phyloP scores from a whole-genome alignment of 2,888 invertebrate species.

The Vanessa cardui region DNA sequence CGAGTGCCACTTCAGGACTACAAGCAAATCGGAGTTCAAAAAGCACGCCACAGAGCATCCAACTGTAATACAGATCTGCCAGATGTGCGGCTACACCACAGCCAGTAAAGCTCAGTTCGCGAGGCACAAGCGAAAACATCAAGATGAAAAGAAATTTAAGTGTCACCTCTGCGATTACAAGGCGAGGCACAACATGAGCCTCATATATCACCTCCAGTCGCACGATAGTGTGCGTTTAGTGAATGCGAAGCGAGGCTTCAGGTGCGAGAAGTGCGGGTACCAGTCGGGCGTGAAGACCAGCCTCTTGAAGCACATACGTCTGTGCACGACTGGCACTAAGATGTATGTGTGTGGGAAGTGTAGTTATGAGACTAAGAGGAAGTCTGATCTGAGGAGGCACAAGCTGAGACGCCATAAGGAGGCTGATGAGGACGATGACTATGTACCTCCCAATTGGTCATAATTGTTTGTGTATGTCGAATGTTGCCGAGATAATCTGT shows the following conservation, averaged over 20 bases:
- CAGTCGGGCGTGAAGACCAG: slow-evolving; percentile 29
- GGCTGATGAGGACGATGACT: slow-evolving; percentile 7
- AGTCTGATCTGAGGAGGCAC: slow-evolving; percentile 54
- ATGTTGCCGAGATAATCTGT: too few relatives aligned
- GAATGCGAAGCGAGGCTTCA: slow-evolving; percentile 22
- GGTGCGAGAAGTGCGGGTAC: slow-evolving; percentile 46
- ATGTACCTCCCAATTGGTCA: slow-evolving; percentile 20
- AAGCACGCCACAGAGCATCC: slow-evolving; percentile 45
- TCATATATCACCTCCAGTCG: slow-evolving; percentile 62
- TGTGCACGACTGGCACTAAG: slow-evolving; percentile 24
- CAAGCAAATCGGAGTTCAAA: slow-evolving; percentile 38
- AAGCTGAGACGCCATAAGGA: slow-evolving; percentile 42
- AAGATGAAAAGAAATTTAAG: slow-evolving; percentile 53
- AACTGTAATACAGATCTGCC: slow-evolving; percentile 55
- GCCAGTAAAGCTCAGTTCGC: slow-evolving; percentile 53
- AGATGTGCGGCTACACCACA: slow-evolving; percentile 58
- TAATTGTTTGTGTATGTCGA: background rate
- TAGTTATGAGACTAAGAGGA: slow-evolving; percentile 49
- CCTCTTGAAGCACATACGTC: slow-evolving; percentile 35
- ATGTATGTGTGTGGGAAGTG: slow-evolving; percentile 50
- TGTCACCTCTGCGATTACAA: slow-evolving; percentile 63
- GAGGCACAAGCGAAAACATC: slow-evolving; percentile 60
- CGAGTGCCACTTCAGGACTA: slow-evolving; percentile 49
- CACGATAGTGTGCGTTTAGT: slow-evolving; percentile 44
- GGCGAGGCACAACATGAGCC: slow-evolving; percentile 64